phyloP scores from a whole-genome alignment of 1,140 invertebrate genomes.

The Bombus cullumanus region DNA sequence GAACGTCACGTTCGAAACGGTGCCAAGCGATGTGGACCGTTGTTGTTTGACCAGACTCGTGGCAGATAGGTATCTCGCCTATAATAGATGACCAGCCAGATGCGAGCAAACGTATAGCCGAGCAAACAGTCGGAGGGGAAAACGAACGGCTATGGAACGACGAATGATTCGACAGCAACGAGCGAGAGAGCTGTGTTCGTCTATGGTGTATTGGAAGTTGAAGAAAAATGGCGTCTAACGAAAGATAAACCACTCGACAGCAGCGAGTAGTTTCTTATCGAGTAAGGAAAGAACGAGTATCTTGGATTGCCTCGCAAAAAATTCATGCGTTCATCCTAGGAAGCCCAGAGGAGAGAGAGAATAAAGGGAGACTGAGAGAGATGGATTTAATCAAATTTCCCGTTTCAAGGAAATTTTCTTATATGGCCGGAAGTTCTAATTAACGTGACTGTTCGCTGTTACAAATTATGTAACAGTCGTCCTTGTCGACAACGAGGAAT shows the following conservation, averaged over 20 bases:
- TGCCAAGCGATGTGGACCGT: background rate
- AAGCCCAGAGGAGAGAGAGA: too few relatives aligned
- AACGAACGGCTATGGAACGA: background rate
- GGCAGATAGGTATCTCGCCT: constrained; percentile 15
- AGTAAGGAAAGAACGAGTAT: too few relatives aligned
- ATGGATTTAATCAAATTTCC: background rate
- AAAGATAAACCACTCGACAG: background rate
- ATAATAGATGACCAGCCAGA: constrained; percentile 27
- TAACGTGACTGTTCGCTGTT: background rate
- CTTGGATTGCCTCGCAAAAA: background rate
- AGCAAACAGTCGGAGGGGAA: constrained; percentile 6
- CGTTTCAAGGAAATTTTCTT: background rate
- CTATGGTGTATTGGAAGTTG: background rate
- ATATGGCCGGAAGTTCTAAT: background rate
- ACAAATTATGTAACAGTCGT: background rate
- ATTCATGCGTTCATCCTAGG: background rate
- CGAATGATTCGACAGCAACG: background rate
- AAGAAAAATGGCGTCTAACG: background rate
- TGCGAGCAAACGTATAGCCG: constrained; percentile 2
- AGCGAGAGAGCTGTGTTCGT: too few relatives aligned
- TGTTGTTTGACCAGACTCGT: constrained; percentile 2
- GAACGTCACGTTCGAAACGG: background rate
- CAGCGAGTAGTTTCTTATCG: background rate
- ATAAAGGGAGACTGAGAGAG: background rate
- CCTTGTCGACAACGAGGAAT: background rate